Base-by-base conservation (phyloP, 2,113 vertebrate genomes). In the Columba janthina region DNA sequence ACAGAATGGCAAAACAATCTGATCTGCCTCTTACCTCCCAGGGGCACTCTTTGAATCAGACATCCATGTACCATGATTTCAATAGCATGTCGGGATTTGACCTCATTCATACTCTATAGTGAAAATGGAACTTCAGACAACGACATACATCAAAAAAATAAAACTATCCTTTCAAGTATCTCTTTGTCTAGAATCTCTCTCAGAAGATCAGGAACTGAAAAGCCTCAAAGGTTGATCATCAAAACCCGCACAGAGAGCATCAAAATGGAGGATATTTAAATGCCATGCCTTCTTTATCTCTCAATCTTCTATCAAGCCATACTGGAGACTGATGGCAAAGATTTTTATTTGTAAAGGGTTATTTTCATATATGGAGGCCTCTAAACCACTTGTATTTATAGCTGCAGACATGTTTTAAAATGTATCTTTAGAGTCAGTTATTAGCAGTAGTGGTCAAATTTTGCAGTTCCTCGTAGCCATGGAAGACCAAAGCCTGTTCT, bases 381-480 rank as follows among this genome's bases (percentile, higher is more conserved):
- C 42, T 86, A 71, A 93, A 80, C 80, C 67, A 71, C 24, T 61
- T 79, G 56, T 79, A 73, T 88, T 89, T 89, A 54, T 66, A 95
- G 58, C 79, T 56, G 21, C 38, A 85, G 51, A n/a, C 50, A 44
- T 69, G 38, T 85, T 85, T 83, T 42, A 57, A 79, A 79, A 79
- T 12, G 5, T n/a, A 42, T 76, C 54, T 88, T 88, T 77, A 81
- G 46, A 90, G 82, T 61, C 53, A 70, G 67, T 89, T 87, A 74
- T 64, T 85, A 92, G 74, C 62, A 88, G 64, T n/a, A 93, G 42
- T 29, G 48, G 84, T 64, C 91, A 92, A 80, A 93, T 77, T 61
- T 82, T 75, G 51, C 38, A 79, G 36, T 89, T 79, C 61, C 48
- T 64, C 72, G 32, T 26, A 88, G 67, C 8, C 48, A 62, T 20